Percentiles rank a stretch among this genome's conserved stretches.
Evolutionary conservation across 92 coral and sea anemone genomes (phyloP).

Genomic region (Actinostola sp.): DNA sequence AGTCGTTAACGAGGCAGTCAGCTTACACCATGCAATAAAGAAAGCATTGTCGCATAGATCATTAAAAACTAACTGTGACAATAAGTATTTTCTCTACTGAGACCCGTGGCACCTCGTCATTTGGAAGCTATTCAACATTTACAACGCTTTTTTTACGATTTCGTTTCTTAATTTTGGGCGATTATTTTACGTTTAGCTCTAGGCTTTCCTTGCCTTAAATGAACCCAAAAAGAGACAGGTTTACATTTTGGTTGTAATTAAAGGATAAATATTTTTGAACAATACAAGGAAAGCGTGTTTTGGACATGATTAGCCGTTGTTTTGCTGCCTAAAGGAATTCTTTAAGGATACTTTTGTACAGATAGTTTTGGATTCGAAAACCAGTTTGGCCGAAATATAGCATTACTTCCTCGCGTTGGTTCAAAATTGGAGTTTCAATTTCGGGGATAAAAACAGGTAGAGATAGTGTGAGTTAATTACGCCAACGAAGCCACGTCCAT

Average conservation of each 20-base stretch:
- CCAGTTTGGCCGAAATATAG: no score
- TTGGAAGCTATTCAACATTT: conserved; percentile 9
- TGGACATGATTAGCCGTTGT: no score
- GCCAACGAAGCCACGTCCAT: no score
- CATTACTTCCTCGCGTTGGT: no score
- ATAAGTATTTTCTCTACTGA: conserved; percentile 1
- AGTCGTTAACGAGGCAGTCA: not conserved
- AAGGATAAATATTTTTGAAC: not conserved
- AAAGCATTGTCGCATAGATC: not conserved
- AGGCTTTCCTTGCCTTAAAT: not conserved
- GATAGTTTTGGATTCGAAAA: no score
- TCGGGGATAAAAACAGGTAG: no score
- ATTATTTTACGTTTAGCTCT: conserved; percentile 8
- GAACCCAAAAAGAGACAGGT: not conserved
- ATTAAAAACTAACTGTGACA: not conserved
- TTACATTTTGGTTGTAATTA: not conserved
- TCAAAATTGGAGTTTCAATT: no score
- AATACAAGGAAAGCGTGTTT: no score
- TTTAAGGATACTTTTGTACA: no score
- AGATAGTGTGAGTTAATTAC: no score
- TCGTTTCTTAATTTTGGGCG: not conserved
- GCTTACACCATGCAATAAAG: not conserved
- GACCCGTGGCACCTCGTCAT: conserved; percentile 15
- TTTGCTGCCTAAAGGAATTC: no score
- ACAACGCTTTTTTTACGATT: not conserved